phyloP scores from a whole-genome alignment of 2,113 vertebrate genomes.

The Urocolius indicus region DNA sequence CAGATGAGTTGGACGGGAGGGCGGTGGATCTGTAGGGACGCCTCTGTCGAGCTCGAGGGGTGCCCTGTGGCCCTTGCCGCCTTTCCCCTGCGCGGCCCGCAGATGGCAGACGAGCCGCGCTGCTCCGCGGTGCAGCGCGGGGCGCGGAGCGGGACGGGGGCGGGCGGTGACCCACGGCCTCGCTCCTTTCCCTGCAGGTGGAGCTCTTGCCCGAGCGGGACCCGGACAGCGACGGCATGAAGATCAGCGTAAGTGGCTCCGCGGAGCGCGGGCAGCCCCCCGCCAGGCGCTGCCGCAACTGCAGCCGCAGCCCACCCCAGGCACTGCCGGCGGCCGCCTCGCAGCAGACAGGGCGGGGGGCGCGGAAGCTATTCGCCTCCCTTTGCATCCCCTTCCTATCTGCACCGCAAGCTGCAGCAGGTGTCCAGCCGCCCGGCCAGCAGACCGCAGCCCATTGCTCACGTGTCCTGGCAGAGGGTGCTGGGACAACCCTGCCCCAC shows the following conservation, averaged over 20 bases:
- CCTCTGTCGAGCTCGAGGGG: neutral
- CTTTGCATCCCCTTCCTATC: neutral
- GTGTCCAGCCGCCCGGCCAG: too few relatives aligned
- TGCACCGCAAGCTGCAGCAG: neutral
- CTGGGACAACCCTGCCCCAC: neutral
- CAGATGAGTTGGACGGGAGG: too few relatives aligned
- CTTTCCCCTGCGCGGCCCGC: neutral
- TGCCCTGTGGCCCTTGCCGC: too few relatives aligned
- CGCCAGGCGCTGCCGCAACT: too few relatives aligned
- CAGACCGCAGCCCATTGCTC: neutral
- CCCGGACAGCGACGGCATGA: conserved; percentile 79
- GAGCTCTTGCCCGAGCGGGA: conserved; percentile 79
- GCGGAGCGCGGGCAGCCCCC: neutral
- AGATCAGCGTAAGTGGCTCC: conserved; percentile 80
- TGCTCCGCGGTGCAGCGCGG: neutral
- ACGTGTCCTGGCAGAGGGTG: neutral
- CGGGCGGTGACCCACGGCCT: neutral
- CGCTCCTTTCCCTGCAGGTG: conserved; percentile 66
- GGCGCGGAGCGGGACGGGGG: neutral
- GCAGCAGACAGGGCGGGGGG: neutral
- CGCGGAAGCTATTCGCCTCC: neutral
- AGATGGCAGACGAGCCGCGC: conserved; percentile 11
- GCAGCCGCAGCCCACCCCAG: too few relatives aligned
- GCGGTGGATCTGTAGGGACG: fast-evolving
- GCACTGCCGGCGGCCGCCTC: neutral